Base-by-base conservation (phyloP, 1,140 invertebrate species). In the Acromyrmex echinatior region DNA sequence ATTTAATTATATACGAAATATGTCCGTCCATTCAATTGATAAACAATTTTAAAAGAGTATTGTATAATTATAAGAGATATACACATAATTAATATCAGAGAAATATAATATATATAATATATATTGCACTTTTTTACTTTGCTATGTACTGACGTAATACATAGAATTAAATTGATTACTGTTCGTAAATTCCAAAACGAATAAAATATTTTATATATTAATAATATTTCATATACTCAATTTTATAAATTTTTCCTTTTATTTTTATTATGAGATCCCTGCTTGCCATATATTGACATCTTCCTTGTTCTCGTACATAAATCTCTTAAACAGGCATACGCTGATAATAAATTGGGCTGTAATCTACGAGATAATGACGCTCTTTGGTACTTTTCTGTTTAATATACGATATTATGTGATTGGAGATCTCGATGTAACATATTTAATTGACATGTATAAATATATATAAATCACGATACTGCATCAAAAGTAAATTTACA, bases 351-450 rank as follows among this genome's bases (percentile, higher is more conserved):
- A 89, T 85, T 88, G 16, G 56, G 1, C 45, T 62, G 49, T 71
- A 51, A 86, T 81, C 6, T 25, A 58, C 28, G 28, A 53, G 35
- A 89, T 62, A 70, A 51, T 53, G 31, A 88, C 56, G 49, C 39
- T 88, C 76, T 89, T 89, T 89, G 74, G 81, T 89, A 82, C 80
- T 51, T 71, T 71, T 53, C 3, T 58, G 12, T 89, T 86, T 89
- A 77, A 1, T 49, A 7, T 49, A 49, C 12, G 18, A 4, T 62
- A n/a, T 60, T 51, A 28, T 28, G 31, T 14, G 10, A 1, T 45
- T 68, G 16, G 39, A 45, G 6, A 2, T 60, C 56, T 82, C 14
- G 18, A 82, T 51, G 9, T 51, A 31, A 49, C 35, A 80, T 80
- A 79, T 80, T 79, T 16, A 56, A 70, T 81, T 58, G 53, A 73